Evolutionary conservation across 2,888 invertebrate species (phyloP), one percentile per base, ranked within the genome.

Genomic region (Eubasilissa splendida): DNA sequence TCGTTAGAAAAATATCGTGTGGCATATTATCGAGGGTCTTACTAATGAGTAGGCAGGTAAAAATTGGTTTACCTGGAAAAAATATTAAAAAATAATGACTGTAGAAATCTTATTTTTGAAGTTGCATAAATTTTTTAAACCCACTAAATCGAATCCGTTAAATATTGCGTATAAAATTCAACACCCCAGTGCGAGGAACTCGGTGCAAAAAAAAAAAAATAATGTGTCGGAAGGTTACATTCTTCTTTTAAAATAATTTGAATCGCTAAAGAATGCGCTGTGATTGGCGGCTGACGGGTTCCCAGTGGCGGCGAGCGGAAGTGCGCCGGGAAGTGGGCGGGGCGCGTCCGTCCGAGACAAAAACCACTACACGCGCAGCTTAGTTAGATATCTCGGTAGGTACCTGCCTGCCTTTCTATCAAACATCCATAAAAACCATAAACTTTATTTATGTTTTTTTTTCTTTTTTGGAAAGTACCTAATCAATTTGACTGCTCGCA

Each of bases 311-410:
- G 52, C 77, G 59, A 77, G 77, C 77, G 81, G 81, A 77, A 78
- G 77, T 77, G 22, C 42, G 59, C 54, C 74, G 77, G 71, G 81
- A 81, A 77, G 81, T 81, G 81, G 77, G 77, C 66, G 81, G 77
- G 63, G 58, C 58, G n/a, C 75, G 75, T 33, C 71, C 22, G 65
- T 11, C 56, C 71, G 42, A 73, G 70, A 53, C 53, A 70, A 52
- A 53, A 70, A 70, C 70, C 70, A 12, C 54, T 53, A 22, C 52
- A 52, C 66, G 9, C 14, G 42, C 73, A n/a, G 50, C 60, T 53
- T 10, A 58, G 60, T 52, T 42, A 7, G 42, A 7, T 42, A 42
- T 42, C 42, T 42, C 42, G 42, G 42, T 7, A 7, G 63, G n/a
- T 22, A 31, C 31, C 33, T 63, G 8, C 10, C 31, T 31, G 14